These are phyloP conservation scores for Zophobas atratus DNA, from an alignment of 1,140 invertebrate species.

Conservation along the genomic window DNA sequence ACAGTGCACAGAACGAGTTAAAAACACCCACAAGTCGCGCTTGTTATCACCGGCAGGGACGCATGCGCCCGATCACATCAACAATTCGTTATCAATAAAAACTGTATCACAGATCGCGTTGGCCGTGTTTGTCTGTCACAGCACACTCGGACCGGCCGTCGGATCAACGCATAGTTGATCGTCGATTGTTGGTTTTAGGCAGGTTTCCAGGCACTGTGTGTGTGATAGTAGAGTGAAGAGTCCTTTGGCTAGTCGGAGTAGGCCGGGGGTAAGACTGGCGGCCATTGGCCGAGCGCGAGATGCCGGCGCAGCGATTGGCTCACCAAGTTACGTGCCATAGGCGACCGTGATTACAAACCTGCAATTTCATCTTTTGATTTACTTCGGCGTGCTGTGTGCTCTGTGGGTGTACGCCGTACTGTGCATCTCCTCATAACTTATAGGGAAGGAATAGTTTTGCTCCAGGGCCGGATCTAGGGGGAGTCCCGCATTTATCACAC, in stretches of 20 bases:
- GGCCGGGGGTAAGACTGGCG: constrained; percentile 64
- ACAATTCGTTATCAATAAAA: constrained; percentile 15
- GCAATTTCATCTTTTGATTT: constrained; percentile 66
- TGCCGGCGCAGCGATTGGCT: constrained; percentile 61
- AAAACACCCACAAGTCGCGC: constrained; percentile 35
- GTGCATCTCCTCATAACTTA: constrained; percentile 53
- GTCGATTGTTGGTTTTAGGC: constrained; percentile 59
- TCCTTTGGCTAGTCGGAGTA: constrained; percentile 60
- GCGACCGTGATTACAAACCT: constrained; percentile 64
- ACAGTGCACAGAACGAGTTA: constrained; percentile 4
- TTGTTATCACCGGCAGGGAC: constrained; percentile 12
- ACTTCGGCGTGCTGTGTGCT: constrained; percentile 54
- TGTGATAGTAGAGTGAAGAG: constrained; percentile 58
- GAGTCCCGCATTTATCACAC: constrained; percentile 51
- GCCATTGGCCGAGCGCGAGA: constrained; percentile 64
- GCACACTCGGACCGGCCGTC: constrained; percentile 35
- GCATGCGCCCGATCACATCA: constrained; percentile 29
- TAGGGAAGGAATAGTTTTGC: constrained; percentile 55
- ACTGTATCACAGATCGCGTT: constrained; percentile 33
- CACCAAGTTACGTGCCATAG: constrained; percentile 64
- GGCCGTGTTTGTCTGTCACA: constrained; percentile 22
- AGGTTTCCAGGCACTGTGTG: constrained; percentile 65
- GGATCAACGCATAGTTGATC: constrained; percentile 33
- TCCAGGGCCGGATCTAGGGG: constrained; percentile 56
- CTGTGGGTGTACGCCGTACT: constrained; percentile 58